A percentile compares a stretch with the other conserved stretches of the same genome.
Conservation (phyloP, 2,797 vertebrate species). For the Gallinago solitaria region DNA sequence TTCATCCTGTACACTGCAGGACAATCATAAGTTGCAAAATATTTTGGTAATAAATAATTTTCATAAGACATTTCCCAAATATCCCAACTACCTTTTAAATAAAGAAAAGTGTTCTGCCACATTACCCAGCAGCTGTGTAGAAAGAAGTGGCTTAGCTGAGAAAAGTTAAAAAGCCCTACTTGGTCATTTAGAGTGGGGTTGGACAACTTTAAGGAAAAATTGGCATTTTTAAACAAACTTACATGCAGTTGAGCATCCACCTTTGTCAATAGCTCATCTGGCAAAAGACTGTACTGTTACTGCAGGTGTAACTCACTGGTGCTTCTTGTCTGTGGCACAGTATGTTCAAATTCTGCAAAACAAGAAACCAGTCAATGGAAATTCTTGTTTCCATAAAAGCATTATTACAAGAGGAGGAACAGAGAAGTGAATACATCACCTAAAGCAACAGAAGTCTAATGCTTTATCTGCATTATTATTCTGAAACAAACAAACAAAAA, state of each 20-base stretch:
- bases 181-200: not conserved
- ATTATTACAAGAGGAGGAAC: not conserved
- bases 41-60: not conserved
- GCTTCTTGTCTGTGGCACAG: not conserved
- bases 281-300: not conserved
- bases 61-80: not conserved
- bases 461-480: not conserved
- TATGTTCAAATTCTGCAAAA: not conserved
- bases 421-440: not conserved
- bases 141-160: not conserved
- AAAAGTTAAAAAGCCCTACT: not conserved
- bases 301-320: not conserved
- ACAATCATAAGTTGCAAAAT: not conserved
- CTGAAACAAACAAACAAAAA: not conserved
- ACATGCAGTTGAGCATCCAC: not conserved
- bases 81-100: not conserved
- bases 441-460: not conserved
- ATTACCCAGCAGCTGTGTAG: not conserved
- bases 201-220: not conserved
- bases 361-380: not conserved
- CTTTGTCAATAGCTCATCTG: not conserved
- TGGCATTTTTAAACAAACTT: not conserved
- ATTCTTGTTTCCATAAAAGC: not conserved
- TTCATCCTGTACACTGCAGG: not conserved
- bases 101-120: not conserved